These are phyloP conservation scores for Prenolepis imparis DNA, from an alignment of 2,888 invertebrate species.

Conservation along the genomic window DNA sequence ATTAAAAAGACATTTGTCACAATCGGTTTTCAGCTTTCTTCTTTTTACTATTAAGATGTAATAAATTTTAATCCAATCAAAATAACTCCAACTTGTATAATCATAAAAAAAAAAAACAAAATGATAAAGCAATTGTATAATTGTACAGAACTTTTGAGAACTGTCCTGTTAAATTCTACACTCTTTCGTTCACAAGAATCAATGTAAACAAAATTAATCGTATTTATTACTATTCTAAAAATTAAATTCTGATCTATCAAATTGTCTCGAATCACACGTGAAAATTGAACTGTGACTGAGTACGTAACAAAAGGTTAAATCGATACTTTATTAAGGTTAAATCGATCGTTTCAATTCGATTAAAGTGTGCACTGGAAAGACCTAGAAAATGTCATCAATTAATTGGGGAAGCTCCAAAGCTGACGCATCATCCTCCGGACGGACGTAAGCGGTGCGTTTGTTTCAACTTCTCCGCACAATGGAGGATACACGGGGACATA, in stretches of 20 bases:
- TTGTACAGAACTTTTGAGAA: not conserved
- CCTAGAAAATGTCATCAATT: constrained; percentile 20
- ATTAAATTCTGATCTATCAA: not conserved
- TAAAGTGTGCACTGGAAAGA: not conserved
- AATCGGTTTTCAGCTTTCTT: not conserved
- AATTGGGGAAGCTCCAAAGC: constrained; percentile 18
- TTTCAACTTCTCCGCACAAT: constrained; percentile 17
- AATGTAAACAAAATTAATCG: not conserved
- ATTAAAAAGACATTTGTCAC: not conserved
- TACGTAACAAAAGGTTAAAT: constrained; percentile 3
- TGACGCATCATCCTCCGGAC: not conserved
- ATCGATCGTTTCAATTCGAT: constrained; percentile 9
- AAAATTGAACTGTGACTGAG: not conserved
- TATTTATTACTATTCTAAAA: not conserved
- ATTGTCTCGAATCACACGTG: not conserved
- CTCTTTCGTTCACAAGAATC: not conserved
- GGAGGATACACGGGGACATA: not conserved
- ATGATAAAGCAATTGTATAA: not conserved
- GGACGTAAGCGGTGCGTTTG: not conserved
- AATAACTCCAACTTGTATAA: not conserved
- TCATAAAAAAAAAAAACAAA: not conserved
- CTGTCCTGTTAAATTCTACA: not conserved
- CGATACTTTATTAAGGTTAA: not conserved
- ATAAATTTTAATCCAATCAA: not conserved
- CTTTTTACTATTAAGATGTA: not conserved